Base-by-base conservation (phyloP, 2,797 vertebrate species). In the Spheniscus humboldti region DNA sequence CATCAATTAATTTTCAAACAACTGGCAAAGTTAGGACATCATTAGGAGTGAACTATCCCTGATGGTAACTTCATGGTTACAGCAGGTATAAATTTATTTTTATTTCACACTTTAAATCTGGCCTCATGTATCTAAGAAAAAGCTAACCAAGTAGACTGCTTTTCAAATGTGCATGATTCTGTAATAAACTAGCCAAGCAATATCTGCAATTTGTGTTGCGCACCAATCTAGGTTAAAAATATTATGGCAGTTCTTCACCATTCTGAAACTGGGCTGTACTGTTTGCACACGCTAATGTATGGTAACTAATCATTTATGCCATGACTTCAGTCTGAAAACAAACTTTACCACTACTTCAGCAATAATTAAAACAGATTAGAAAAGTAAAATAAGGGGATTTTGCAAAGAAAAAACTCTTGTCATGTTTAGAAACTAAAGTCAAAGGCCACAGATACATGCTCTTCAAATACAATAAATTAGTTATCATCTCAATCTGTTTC, bases 401-500 rank as follows among this genome's bases (percentile, higher is more conserved):
- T 81, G 24, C 35, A 82, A 75, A 84, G 30, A 68, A 90, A 86
- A 86, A 88, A 4, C 48, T 86, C 39, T 39, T 11, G 33, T 43
- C 2, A 2, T 37, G 28, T 82, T 91, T 79, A 69, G 74, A 87
- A 94, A 83, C 22, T 71, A 91, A 92, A 90, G 69, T 78, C 76
- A 93, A 91, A 96, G 76, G 39, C 66, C 76, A 80, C 24, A 75
- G 41, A 85, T 15, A 87, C 12, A 15, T 11, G 48, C 64, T 80
- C 56, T 90, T 59, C 31, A 92, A 75, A 73, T 83, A 90, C 88
- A 66, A 67, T 78, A 88, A 79, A 73, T 60, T 62, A 91, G 86
- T 75, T 96, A 86, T 69, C 78, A 86, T 69, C 78, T 92, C 80
- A 28, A n/a, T 76, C 69, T 93, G 62, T 96, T 96, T 80, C 91